phyloP scores from a whole-genome alignment of 2,113 vertebrate species.

The Mastomys coucha region DNA sequence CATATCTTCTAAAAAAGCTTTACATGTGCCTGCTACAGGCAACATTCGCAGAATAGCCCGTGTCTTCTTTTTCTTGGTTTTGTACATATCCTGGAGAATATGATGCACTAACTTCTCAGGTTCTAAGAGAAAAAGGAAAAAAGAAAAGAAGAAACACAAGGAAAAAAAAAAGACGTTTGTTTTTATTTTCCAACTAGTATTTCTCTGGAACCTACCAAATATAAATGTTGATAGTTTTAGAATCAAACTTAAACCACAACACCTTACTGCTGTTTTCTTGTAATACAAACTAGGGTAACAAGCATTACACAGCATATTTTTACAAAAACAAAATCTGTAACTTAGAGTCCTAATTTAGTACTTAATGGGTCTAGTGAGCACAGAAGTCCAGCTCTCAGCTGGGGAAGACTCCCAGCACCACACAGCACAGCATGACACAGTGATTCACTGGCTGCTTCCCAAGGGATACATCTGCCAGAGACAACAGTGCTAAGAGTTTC shows the following conservation, averaged over 20 bases:
- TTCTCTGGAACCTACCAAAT: background rate
- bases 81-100: conserved; percentile 94
- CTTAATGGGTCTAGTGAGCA: background rate
- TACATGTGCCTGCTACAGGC: conserved; percentile 95
- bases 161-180: background rate
- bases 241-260: background rate
- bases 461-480: background rate
- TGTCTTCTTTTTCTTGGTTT: conserved; percentile 95
- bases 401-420: background rate
- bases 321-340: conserved; percentile 14
- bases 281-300: conserved; percentile 4
- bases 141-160: conserved; percentile 23
- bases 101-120: conserved; percentile 95
- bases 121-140: conserved; percentile 85
- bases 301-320: background rate
- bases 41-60: conserved; percentile 96
- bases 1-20: conserved; percentile 96
- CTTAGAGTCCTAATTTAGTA: background rate
- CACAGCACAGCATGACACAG: background rate
- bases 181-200: background rate
- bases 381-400: background rate
- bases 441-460: background rate
- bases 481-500: background rate
- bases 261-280: background rate
- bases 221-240: background rate